A percentile compares a stretch with the other conserved stretches of the same genome.
Evolutionary conservation across 2,888 invertebrate genomes (phyloP).

Genomic region (Teleiodes luculella): DNA sequence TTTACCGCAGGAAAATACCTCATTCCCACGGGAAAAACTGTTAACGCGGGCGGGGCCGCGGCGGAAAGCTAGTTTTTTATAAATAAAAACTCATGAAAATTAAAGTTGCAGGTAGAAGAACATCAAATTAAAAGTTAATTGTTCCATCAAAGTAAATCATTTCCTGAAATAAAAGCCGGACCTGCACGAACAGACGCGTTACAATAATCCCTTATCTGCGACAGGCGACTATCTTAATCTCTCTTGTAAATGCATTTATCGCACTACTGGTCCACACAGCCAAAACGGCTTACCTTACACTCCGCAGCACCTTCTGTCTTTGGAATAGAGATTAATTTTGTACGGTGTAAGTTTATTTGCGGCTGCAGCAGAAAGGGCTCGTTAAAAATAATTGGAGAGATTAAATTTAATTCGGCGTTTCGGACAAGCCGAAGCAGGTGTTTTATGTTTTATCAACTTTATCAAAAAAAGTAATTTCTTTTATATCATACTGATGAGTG

Average conservation of each 20-base stretch:
- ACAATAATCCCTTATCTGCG: constrained; percentile 3
- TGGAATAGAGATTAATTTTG: constrained; percentile 15
- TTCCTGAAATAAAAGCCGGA: background rate
- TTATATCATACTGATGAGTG: no score
- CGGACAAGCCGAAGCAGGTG: background rate
- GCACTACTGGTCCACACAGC: background rate
- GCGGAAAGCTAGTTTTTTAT: no score
- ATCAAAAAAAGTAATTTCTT: no score
- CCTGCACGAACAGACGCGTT: background rate
- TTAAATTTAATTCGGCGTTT: constrained; percentile 39
- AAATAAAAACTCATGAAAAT: no score
- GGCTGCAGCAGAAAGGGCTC: constrained; percentile 32
- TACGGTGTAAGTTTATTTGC: background rate
- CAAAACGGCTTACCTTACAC: background rate
- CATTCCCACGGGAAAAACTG: no score
- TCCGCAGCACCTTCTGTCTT: background rate
- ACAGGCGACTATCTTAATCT: constrained; percentile 7
- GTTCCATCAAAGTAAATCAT: background rate
- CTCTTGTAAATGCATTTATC: constrained; percentile 7
- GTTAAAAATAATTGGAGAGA: constrained; percentile 46
- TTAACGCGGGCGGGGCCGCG: no score
- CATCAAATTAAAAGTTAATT: no score
- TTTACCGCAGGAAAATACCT: no score
- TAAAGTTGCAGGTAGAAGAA: no score
- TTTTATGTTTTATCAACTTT: background rate